Base-by-base conservation (phyloP, 2,113 vertebrate genomes). In the Hippolais icterina region DNA sequence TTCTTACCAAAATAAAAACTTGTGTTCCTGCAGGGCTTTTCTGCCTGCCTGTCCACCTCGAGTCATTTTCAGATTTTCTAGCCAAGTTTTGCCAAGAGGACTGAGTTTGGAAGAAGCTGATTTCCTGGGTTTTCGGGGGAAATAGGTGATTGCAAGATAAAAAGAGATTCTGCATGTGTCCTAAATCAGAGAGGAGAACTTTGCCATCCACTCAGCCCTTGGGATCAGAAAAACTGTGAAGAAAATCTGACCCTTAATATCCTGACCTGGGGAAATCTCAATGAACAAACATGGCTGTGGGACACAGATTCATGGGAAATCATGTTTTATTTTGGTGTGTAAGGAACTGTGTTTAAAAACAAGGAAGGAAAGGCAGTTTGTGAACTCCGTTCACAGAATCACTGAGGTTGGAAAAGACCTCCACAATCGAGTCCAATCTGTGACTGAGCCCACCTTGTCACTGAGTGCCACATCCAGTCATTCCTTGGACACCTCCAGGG, bases 351-450 rank as follows among this genome's bases (percentile, higher is more conserved):
- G 16, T 28, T 80, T 80, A 19, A 69, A 91, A 83, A 47, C 11
- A 27, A 78, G 10, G 64, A 12, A 1, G 3, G 3, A 31, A n/a
- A 49, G 6, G 33, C 14, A 31, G 3, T 42, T 83, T 54, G 25
- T 52, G 31, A 20, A 15, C 18, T 76, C 63, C 4, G 1, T 27
- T 53, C 47, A 39, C 33, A n/a, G 79, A 47, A 69, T 54, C 63
- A 28, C 3, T 69, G 18, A 42, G 41, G 21, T 11, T 49, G 21
- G 6, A 20, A 5, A 41, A 69, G 8, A 11, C 22, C 41, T 24
- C 35, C 10, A 11, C 0, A 1, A 28, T 28, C 0, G 1, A 53
- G 33, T 68, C 53, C 37, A 44, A 11, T 5, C 27, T 37, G 37
- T 68, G 63, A 14, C 53, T 13, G 22, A 23, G 12, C 23, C 47